These are phyloP conservation scores for Axea sp. DNA, from an alignment of 2,888 invertebrate species.

Conservation along the genomic window DNA sequence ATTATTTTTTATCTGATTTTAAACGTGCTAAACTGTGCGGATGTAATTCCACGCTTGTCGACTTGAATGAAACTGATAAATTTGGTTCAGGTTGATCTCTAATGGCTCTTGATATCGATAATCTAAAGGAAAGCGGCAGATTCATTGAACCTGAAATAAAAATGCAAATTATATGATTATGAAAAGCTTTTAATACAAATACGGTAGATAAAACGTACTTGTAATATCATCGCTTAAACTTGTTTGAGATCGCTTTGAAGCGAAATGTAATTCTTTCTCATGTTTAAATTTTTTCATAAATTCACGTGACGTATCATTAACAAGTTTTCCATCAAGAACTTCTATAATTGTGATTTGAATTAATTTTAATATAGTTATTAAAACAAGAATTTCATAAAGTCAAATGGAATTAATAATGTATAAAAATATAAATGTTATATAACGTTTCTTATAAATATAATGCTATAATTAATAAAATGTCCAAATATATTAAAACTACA, in stretches of 20 bases:
- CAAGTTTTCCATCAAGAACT: constrained; percentile 82
- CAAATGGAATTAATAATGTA: no score
- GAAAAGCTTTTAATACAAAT: no score
- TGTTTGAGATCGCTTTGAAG: constrained; percentile 65
- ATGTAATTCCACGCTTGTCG: constrained; percentile 65
- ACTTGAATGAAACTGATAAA: constrained; percentile 68
- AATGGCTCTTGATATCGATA: constrained; percentile 76
- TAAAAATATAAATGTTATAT: no score
- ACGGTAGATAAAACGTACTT: constrained; percentile 65
- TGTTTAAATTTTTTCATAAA: constrained; percentile 84
- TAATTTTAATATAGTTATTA: no score
- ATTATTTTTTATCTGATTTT: constrained; percentile 70
- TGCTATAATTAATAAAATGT: no score
- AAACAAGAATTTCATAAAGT: no score
- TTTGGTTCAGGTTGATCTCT: constrained; percentile 72
- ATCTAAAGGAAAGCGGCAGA: constrained; percentile 75
- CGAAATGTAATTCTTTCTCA: constrained; percentile 79
- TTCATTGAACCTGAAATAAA: constrained; percentile 72
- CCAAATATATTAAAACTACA: no score
- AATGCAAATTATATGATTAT: constrained; percentile 1
- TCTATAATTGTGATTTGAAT: constrained; percentile 80
- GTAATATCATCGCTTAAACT: constrained; percentile 71
- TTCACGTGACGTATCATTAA: constrained; percentile 82
- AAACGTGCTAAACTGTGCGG: constrained; percentile 71
- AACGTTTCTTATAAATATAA: no score